phyloP scores from a whole-genome alignment of 2,888 invertebrate genomes.

The Drosophila mettleri region DNA sequence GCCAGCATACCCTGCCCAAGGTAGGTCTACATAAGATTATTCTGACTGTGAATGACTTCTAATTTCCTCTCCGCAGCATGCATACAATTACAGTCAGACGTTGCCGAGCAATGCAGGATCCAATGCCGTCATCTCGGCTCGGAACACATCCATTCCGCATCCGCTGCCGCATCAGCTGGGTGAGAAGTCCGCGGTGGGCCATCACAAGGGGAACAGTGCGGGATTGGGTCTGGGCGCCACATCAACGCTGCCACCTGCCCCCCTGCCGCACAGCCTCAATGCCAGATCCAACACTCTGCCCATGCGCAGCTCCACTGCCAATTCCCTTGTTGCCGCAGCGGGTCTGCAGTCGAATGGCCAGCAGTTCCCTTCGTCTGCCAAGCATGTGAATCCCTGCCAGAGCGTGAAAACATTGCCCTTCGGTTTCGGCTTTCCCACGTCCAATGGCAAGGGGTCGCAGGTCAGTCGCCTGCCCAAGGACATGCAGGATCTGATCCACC shows the following conservation, averaged over 20 bases:
- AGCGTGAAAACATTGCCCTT: conserved; percentile 80
- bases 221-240: conserved; percentile 15
- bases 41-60: background rate
- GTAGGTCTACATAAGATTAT: conserved; percentile 29
- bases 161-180: conserved; percentile 85
- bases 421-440: conserved; percentile 60
- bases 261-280: conserved; percentile 52
- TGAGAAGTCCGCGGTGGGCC: conserved; percentile 64
- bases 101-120: conserved; percentile 74
- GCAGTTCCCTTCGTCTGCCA: conserved; percentile 67
- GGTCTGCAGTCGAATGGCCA: conserved; percentile 41
- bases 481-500: conserved; percentile 95
- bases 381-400: conserved; percentile 82
- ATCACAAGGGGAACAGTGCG: conserved; percentile 48
- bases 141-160: conserved; percentile 85
- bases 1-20: conserved; percentile 63
- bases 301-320: conserved; percentile 59
- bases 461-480: conserved; percentile 82
- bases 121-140: conserved; percentile 76
- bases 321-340: conserved; percentile 36
- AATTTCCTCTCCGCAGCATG: conserved; percentile 61
- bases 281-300: conserved; percentile 58
- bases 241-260: conserved; percentile 47
- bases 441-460: conserved; percentile 38
- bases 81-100: conserved; percentile 80